These are phyloP conservation scores for Platycercus adscitus DNA, from an alignment of 2,113 vertebrate species.

Conservation along the genomic window DNA sequence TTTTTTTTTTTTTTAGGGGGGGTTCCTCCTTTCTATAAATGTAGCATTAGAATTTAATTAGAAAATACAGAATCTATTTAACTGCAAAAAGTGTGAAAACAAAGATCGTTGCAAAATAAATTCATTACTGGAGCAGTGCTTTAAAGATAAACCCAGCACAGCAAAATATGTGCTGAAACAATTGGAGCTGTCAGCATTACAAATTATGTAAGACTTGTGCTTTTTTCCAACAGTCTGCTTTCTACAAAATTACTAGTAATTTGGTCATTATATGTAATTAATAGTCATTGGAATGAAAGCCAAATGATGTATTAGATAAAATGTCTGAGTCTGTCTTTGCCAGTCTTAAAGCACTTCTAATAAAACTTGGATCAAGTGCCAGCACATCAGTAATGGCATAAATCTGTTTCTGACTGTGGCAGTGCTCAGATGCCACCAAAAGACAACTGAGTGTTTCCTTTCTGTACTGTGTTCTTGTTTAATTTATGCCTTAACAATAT, in stretches of 20 bases:
- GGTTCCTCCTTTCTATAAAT: too few relatives aligned
- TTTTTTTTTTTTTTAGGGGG: not conserved
- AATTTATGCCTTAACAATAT: not conserved
- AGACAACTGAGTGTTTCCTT: not conserved
- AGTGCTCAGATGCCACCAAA: not conserved
- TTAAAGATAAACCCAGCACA: not conserved
- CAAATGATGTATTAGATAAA: not conserved
- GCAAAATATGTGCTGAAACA: not conserved
- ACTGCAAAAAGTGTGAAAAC: not conserved
- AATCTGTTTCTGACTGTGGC: not conserved
- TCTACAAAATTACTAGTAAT: not conserved
- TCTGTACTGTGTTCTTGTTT: not conserved
- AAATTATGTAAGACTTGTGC: not conserved
- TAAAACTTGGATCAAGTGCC: not conserved
- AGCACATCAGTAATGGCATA: not conserved
- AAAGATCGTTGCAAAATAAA: not conserved
- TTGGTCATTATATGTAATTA: not conserved
- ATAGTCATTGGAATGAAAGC: not conserved
- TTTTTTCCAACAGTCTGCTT: not conserved
- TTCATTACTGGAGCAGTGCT: not conserved
- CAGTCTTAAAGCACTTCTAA: not conserved
- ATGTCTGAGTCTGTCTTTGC: not conserved
- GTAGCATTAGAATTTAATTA: not conserved
- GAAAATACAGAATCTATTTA: not conserved
- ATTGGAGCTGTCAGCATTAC: not conserved